Conservation (phyloP, 2,113 vertebrate species). For the Lamprotornis superbus region DNA sequence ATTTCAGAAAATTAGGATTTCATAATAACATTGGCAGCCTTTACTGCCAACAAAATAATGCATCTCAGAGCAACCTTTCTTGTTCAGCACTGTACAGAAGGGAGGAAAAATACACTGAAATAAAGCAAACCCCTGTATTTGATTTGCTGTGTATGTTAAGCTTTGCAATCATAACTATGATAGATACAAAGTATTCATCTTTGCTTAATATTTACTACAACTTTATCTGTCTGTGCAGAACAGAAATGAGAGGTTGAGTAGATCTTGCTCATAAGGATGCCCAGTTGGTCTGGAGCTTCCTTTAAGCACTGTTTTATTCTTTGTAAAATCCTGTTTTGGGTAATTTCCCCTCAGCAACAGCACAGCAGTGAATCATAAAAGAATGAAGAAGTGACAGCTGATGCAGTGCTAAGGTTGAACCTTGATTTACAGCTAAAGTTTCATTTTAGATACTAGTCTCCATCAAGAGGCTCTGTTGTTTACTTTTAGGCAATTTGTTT, state of each 20-base stretch:
- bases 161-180: neutral
- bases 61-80: neutral
- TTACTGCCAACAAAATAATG: neutral
- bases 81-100: neutral
- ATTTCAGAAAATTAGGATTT: neutral
- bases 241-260: neutral
- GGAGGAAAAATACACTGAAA: neutral
- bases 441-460: neutral
- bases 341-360: conserved; percentile 3
- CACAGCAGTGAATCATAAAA: conserved; percentile 1
- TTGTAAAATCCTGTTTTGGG: neutral
- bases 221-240: neutral
- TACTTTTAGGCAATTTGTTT: neutral
- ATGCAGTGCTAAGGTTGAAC: neutral
- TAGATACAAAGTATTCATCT: neutral
- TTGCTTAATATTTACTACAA: neutral
- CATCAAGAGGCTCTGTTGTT: neutral
- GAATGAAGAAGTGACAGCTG: neutral
- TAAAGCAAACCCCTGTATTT: neutral
- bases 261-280: neutral
- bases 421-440: neutral
- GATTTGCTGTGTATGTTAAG: neutral
- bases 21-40: neutral
- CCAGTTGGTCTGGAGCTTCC: neutral
- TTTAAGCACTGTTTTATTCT: neutral